These are phyloP conservation scores for Drosophila nr. perissopoda DNA, from an alignment of 2,888 invertebrate species.

Conservation along the genomic window DNA sequence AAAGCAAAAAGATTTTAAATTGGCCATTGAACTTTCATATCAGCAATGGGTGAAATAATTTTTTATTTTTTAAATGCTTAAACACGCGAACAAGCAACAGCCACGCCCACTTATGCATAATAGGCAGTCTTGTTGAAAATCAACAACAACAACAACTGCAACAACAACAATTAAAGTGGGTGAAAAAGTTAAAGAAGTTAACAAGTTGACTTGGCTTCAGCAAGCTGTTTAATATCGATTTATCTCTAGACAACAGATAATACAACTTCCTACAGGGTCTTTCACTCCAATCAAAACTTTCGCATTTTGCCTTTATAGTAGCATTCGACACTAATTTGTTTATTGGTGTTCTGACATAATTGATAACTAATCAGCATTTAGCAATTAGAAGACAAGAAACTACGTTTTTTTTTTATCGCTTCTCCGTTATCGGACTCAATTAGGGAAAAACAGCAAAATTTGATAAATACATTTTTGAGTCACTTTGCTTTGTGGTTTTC, in stretches of 20 bases:
- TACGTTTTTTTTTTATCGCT: neutral
- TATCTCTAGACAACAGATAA: neutral
- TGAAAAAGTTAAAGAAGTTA: neutral
- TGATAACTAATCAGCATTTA: neutral
- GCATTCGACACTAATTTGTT: neutral
- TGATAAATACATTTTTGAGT: constrained; percentile 30
- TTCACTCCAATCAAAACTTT: constrained; percentile 31
- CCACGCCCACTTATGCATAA: constrained; percentile 52
- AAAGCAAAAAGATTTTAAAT: constrained; percentile 53
- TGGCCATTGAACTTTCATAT: constrained; percentile 76
- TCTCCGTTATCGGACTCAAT: constrained; percentile 10
- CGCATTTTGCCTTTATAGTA: constrained; percentile 4
- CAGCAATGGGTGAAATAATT: constrained; percentile 43
- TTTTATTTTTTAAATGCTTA: constrained; percentile 44
- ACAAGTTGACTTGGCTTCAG: neutral
- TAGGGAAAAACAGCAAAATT: constrained; percentile 8
- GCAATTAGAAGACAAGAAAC: neutral
- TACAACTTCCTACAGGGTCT: neutral
- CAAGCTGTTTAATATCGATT: neutral
- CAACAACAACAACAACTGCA: constrained; percentile 3
- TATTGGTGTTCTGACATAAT: neutral
- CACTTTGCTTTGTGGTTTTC: neutral
- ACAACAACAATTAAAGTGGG: neutral
- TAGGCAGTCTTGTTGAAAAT: constrained; percentile 35
- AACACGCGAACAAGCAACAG: constrained; percentile 62